Conservation (phyloP, 1,140 invertebrate species). For the Aphelinus certus region DNA sequence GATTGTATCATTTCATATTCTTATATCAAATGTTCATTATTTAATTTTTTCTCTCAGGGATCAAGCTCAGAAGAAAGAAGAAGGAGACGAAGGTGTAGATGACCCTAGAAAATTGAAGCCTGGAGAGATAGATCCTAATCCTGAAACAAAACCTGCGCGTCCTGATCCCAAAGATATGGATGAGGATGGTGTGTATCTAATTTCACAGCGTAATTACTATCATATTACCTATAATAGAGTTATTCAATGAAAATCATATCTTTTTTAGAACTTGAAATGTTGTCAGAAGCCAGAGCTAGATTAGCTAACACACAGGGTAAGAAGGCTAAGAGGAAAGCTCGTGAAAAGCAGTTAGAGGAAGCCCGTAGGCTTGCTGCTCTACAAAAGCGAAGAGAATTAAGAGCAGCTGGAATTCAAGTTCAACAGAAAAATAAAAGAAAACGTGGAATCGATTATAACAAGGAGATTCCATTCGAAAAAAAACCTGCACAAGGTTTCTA, state of each 20-base stretch:
- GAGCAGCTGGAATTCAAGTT: conserved; percentile 96
- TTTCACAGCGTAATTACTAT: not conserved
- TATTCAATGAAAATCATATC: conserved; percentile 29
- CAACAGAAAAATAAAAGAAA: conserved; percentile 78
- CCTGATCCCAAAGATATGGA: conserved; percentile 99
- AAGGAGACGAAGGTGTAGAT: conserved; percentile 89
- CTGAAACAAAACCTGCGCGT: conserved; percentile 98
- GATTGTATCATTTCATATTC: not conserved
- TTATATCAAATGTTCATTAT: not conserved
- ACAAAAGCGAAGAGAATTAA: conserved; percentile 94
- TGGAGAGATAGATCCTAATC: conserved; percentile 99
- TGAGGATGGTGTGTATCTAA: conserved; percentile 84
- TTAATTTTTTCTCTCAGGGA: conserved; percentile 72
- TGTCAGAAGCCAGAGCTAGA: conserved; percentile 97
- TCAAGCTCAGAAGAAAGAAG: conserved; percentile 98
- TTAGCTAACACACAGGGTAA: conserved; percentile 99
- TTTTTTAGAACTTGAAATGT: conserved; percentile 93
- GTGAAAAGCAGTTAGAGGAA: conserved; percentile 98
- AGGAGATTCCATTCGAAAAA: conserved; percentile 98
- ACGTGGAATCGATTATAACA: conserved; percentile 95
- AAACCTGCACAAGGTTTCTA: conserved; percentile 91
- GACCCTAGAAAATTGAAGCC: conserved; percentile 97
- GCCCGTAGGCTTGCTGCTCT: conserved; percentile 94
- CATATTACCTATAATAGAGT: not conserved
- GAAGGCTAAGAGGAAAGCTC: conserved; percentile 98